Base-by-base conservation (phyloP, 2,888 invertebrate species). In the Parthenolecanium corni region DNA sequence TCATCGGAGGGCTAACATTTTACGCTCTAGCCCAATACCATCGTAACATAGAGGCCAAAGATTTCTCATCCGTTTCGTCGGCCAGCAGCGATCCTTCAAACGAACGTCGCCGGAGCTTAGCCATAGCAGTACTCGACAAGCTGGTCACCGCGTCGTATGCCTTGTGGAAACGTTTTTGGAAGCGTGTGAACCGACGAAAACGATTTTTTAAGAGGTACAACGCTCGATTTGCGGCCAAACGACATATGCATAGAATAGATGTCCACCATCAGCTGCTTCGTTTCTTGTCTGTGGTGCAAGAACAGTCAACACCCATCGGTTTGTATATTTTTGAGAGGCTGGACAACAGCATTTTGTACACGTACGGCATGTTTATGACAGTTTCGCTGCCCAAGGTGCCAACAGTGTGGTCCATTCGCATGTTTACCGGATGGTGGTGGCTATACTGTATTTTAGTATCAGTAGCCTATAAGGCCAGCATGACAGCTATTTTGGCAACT, bases 391-490 rank as follows among this genome's bases (percentile, higher is more conserved):
- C 89, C 0, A 81, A 80, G 70, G 76, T 89, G 67, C 89, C 89
- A 0, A 78, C 79, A 16, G 86, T 84, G 16, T 89, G 89, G 89
- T 84, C 89, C 0, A 76, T 90, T 46, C 77, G 89, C 38, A 76
- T 89, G 25, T 76, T 90, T 14, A 88, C 89, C 1, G 89, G 90
- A 0, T 89, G 88, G 84, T 90, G 89, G 74, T 90, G 89, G 89
- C 73, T 89, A 1, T 91, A 89, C 71, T 86, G 86, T 70, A 82
- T 89, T 65, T 76, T 89, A 3, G 78, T 89, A 4, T 85, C 85
- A 0, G 86, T 88, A 0, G 81, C 85, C 0, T 91, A 91, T 71
- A 76, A 85, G 70, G 89, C 89, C 0, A 89, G 88, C 69, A 84
- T 90, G 80, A 89, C 89, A 0, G 89, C 89, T 0, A 86, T 87